phyloP scores from a whole-genome alignment of 2,797 vertebrate genomes.

The Myoxocephalus aenaeus region DNA sequence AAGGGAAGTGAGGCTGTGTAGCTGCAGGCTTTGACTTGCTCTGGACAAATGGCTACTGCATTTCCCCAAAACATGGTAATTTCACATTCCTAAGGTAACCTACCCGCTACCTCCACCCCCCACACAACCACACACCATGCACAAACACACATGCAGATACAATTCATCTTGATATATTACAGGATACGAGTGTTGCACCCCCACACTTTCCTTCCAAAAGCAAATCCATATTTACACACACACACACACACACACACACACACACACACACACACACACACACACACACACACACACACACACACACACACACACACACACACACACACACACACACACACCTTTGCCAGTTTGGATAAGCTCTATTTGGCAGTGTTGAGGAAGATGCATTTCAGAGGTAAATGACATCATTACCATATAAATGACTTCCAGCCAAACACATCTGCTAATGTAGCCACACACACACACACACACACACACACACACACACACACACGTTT shows the following conservation, averaged over 20 bases:
- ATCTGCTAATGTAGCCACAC: constrained; percentile 82
- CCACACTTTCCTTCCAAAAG: constrained; percentile 33
- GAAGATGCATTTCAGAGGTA: constrained; percentile 86
- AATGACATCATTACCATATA: constrained; percentile 90
- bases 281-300: constrained; percentile 16
- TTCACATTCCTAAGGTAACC: constrained; percentile 54
- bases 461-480: constrained; percentile 29
- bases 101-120: constrained; percentile 1
- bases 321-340: constrained; percentile 20
- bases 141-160: constrained; percentile 34
- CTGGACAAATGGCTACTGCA: constrained; percentile 57
- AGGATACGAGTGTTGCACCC: constrained; percentile 58
- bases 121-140: constrained; percentile 1
- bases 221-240: constrained; percentile 35
- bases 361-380: constrained; percentile 79
- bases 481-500: constrained; percentile 47
- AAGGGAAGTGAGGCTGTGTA: constrained; percentile 37
- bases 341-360: constrained; percentile 73
- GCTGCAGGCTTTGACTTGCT: constrained; percentile 37
- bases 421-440: constrained; percentile 86
- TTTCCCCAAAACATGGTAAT: constrained; percentile 51
- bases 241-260: not conserved
- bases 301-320: constrained; percentile 1
- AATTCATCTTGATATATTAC: constrained; percentile 68
- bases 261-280: not conserved